Conservation (phyloP, 2,888 invertebrate genomes). For the Fragum sueziense region DNA sequence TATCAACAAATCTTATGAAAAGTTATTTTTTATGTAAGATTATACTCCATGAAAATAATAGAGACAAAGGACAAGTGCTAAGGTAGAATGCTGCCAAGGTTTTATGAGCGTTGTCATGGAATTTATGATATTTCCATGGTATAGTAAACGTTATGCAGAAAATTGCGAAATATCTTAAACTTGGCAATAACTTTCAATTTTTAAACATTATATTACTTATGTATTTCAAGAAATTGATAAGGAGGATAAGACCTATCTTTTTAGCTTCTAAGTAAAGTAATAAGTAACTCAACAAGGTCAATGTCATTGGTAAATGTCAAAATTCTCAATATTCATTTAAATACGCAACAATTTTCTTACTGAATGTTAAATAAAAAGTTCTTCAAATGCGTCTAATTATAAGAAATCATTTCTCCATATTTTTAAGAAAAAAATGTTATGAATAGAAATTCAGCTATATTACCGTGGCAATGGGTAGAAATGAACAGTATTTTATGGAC, state of each 20-base stretch:
- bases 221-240: not conserved
- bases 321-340: no score
- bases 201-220: not conserved
- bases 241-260: not conserved
- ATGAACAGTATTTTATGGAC: no score
- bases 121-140: not conserved
- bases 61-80: not conserved
- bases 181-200: not conserved
- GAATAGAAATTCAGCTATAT: no score
- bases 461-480: no score
- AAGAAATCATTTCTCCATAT: no score
- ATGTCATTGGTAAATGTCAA: no score
- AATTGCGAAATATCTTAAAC: not conserved
- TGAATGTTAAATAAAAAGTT: no score
- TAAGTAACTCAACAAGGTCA: no score
- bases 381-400: no score
- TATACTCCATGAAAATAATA: not conserved
- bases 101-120: not conserved
- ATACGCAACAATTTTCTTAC: no score
- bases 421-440: no score
- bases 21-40: not conserved
- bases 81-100: not conserved
- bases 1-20: not conserved
- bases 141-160: not conserved
- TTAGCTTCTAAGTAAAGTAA: no score